Evolutionary conservation across 2,888 invertebrate genomes (phyloP).

Genomic region (Caenorhabditis sp.): DNA sequence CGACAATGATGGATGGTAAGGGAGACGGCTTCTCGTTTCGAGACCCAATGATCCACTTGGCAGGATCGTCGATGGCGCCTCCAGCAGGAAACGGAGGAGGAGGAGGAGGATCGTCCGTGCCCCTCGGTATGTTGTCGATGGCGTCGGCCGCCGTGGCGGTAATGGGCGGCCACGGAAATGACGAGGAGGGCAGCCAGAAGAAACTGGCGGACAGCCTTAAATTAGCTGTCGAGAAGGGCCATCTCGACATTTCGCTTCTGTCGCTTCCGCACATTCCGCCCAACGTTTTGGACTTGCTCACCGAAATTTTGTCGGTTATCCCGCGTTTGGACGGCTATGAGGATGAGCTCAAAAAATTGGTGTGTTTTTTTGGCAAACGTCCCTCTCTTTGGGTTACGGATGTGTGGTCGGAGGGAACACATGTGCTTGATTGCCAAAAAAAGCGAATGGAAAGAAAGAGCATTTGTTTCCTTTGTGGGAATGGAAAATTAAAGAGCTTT

Average conservation of each 20-base stretch:
- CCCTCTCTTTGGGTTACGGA: not conserved
- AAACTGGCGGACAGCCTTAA: slow-evolving; percentile 50
- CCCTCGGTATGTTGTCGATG: slow-evolving; percentile 39
- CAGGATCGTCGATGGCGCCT: slow-evolving; percentile 26
- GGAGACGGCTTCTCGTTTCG: not conserved
- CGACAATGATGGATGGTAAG: slow-evolving; percentile 27
- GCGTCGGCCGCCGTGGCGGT: not conserved
- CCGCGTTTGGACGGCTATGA: slow-evolving; percentile 46
- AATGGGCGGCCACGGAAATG: slow-evolving; percentile 2
- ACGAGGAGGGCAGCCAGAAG: slow-evolving; percentile 35
- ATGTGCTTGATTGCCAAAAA: too few relatives aligned
- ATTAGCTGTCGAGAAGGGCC: slow-evolving; percentile 54
- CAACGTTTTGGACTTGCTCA: slow-evolving; percentile 52
- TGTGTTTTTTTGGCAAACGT: slow-evolving; percentile 35
- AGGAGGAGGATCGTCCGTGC: slow-evolving; percentile 9
- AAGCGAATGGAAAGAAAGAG: too few relatives aligned
- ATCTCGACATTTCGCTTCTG: slow-evolving; percentile 48
- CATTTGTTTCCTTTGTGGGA: too few relatives aligned
- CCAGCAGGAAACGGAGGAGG: not conserved
- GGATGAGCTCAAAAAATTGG: slow-evolving; percentile 43
- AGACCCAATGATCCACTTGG: not conserved
- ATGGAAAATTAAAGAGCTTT: too few relatives aligned
- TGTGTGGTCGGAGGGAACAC: too few relatives aligned
- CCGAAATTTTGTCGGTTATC: slow-evolving; percentile 49
- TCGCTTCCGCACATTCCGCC: slow-evolving; percentile 54